Percentiles rank a stretch among this genome's conserved stretches.
These are phyloP conservation scores for Micronycteris hirsuta DNA, from an alignment of 2,113 vertebrate species.

Conservation along the genomic window DNA sequence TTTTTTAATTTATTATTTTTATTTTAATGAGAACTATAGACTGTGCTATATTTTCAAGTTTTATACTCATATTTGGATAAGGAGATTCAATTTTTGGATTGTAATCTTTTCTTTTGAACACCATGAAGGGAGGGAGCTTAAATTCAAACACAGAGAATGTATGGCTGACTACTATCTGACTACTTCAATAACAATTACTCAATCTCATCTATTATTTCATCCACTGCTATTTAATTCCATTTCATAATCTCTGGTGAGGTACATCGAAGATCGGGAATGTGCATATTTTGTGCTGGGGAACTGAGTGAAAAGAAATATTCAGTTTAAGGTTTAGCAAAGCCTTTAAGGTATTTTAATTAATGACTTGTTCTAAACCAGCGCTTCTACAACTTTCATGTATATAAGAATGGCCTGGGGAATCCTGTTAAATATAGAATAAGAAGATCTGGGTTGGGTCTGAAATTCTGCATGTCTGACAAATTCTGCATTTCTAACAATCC, in stretches of 20 bases:
- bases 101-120: not conserved
- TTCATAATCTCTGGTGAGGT: not conserved
- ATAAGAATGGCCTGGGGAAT: constrained; percentile 33
- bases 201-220: not conserved
- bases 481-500: not conserved
- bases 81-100: not conserved
- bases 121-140: not conserved
- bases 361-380: constrained; percentile 22
- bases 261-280: not conserved
- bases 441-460: not conserved
- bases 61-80: not conserved
- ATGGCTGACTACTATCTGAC: not conserved
- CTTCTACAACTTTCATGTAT: constrained; percentile 16
- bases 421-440: constrained; percentile 10
- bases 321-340: not conserved
- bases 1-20: not conserved
- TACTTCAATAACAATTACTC: not conserved
- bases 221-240: constrained; percentile 14
- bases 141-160: not conserved
- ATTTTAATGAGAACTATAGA: not conserved
- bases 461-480: constrained; percentile 23
- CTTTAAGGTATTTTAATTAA: constrained; percentile 48
- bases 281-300: not conserved
- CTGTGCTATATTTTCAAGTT: not conserved
- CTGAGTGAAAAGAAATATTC: not conserved